Evolutionary conservation across 2,113 vertebrate genomes (phyloP), one percentile per base, ranked within the genome.

Genomic region (Sclerurus mexicanus): DNA sequence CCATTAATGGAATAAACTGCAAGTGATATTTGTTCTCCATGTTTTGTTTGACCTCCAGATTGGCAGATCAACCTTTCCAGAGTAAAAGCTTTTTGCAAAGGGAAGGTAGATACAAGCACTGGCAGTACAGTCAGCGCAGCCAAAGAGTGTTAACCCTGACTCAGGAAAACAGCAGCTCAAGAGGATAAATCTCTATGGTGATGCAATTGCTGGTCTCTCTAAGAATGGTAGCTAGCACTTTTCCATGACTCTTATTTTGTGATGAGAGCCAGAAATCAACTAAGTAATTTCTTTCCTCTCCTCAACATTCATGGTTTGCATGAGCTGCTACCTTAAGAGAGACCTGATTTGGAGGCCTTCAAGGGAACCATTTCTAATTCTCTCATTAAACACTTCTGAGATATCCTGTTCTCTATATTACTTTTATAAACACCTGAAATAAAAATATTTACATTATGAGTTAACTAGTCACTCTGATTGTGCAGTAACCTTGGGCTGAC

Each of bases 381-480:
- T 78, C 77, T 87, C 67, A 63, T 91, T 94, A 88, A 89, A 89
- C 59, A 93, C 35, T n/a, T 73, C 72, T n/a, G 35, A 90, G 63
- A 91, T 84, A 95, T 84, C 85, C 90, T 90, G 91, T 81, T 96
- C 95, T 40, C 79, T 68, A 33, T 39, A 85, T 63, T 76, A 87
- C 81, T 91, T 93, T 78, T 87, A 94, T 68, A 95, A 97, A 94
- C 76, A 95, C 64, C 85, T 95, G 63, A 95, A 58, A 85, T 64
- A 90, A 96, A 97, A 96, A 93, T 94, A 96, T 96, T 96, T 96
- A 90, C 86, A 93, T 87, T 91, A 60, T 55, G 63, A 91, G 68
- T 96, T 88, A 90, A 80, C 60, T 56, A 59, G 81, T 78, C 88
- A 86, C 69, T 85, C 52, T 56, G 87, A 95, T 84, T 94, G 85